Percentiles rank a stretch among this genome's conserved stretches.
Evolutionary conservation across 2,888 invertebrate genomes (phyloP).

Genomic region (Andrena flavipes): DNA sequence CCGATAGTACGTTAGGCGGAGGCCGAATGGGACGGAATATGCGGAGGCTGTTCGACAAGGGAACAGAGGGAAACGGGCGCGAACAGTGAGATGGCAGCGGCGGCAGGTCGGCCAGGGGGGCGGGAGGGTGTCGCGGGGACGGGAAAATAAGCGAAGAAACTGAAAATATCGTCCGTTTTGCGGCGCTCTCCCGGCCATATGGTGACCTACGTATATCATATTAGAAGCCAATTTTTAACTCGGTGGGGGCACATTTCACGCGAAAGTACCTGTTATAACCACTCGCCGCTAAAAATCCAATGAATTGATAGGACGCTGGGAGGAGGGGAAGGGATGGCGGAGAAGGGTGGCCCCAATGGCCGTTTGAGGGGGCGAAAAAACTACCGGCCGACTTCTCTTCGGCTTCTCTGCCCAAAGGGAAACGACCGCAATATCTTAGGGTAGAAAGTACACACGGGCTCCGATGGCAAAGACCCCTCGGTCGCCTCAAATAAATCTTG

Average conservation of each 20-base stretch:
- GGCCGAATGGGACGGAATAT: conserved; percentile 47
- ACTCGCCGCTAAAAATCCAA: conserved; percentile 72
- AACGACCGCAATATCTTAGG: conserved; percentile 80
- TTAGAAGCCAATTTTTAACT: conserved; percentile 82
- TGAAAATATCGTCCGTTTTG: conserved; percentile 76
- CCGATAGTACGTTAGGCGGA: conserved; percentile 75
- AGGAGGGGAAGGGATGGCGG: background rate
- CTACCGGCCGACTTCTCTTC: conserved; percentile 65
- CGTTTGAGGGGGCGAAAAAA: conserved; percentile 67
- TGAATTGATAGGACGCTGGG: conserved; percentile 68
- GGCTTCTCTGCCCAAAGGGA: conserved; percentile 73
- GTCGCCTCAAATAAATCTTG: conserved; percentile 70
- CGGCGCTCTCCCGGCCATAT: conserved; percentile 77
- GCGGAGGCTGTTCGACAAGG: conserved; percentile 35
- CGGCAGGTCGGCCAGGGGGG: too few species aligned
- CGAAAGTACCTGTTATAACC: conserved; percentile 72
- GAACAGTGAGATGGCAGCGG: conserved; percentile 10
- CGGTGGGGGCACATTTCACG: conserved; percentile 76
- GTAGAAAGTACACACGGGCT: conserved; percentile 78
- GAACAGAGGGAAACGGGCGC: background rate
- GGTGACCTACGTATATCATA: conserved; percentile 81
- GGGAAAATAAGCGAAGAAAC: conserved; percentile 43
- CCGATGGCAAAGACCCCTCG: conserved; percentile 62
- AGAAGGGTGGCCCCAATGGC: conserved; percentile 38
- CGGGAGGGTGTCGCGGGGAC: conserved; percentile 10